Conservation (phyloP, 2,113 vertebrate species). For the Planiliza haematocheilus region DNA sequence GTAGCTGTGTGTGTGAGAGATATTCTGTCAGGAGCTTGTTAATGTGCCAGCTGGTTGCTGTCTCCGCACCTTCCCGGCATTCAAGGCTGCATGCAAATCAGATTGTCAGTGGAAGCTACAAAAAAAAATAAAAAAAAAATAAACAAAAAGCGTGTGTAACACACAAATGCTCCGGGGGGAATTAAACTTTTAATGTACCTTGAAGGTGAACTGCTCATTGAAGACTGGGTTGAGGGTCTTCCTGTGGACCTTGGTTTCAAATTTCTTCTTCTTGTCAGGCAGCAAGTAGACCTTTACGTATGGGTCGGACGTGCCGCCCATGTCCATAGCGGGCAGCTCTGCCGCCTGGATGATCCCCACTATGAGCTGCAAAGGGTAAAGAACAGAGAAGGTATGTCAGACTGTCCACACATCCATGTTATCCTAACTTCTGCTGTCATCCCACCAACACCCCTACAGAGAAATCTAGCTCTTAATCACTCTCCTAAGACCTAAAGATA, state of each 20-base stretch:
- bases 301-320: conserved; percentile 92
- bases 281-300: conserved; percentile 92
- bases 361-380: conserved; percentile 74
- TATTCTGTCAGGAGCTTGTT: conserved; percentile 76
- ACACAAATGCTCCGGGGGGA: background rate
- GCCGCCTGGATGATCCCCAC: conserved; percentile 91
- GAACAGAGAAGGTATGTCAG: conserved; percentile 13
- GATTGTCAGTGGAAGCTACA: conserved; percentile 58
- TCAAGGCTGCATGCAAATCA: conserved; percentile 72
- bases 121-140: too few species aligned
- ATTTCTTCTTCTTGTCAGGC: conserved; percentile 93
- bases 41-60: conserved; percentile 78
- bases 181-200: conserved; percentile 77
- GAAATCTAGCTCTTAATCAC: conserved; percentile 3
- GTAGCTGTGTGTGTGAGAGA: conserved; percentile 40
- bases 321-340: conserved; percentile 92
- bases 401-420: background rate
- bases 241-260: conserved; percentile 93
- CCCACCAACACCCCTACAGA: conserved; percentile 44
- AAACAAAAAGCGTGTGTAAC: too few species aligned
- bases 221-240: conserved; percentile 93
- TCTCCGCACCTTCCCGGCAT: conserved; percentile 71
- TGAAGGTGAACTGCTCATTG: conserved; percentile 92
- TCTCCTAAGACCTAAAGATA: background rate
- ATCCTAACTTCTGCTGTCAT: conserved; percentile 14